A percentile compares a stretch with the other conserved stretches of the same genome.
Evolutionary conservation across 2,797 vertebrate species (phyloP).

Genomic region (Brachyalestes nurse): DNA sequence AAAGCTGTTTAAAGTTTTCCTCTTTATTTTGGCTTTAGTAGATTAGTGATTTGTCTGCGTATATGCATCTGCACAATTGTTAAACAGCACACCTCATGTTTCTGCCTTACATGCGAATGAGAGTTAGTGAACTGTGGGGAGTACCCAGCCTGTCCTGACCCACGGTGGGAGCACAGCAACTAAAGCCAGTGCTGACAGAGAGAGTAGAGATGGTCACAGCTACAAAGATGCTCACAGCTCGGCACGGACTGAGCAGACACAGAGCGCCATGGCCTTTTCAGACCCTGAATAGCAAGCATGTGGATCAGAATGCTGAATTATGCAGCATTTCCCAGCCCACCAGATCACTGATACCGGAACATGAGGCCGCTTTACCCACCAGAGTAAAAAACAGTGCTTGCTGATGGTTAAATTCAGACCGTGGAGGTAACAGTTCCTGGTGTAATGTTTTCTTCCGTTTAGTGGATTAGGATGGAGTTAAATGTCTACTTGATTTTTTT

Average conservation of each 20-base stretch:
- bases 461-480: background rate
- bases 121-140: constrained; percentile 19
- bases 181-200: constrained; percentile 18
- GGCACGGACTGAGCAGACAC: constrained; percentile 3
- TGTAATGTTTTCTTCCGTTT: background rate
- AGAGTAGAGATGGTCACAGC: constrained; percentile 25
- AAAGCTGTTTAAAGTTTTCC: background rate
- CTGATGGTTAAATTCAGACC: background rate
- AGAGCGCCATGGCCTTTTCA: constrained; percentile 45
- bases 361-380: background rate
- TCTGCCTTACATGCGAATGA: constrained; percentile 45
- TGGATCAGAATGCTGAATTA: constrained; percentile 51
- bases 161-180: constrained; percentile 14
- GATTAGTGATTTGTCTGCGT: constrained; percentile 18
- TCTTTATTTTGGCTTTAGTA: background rate
- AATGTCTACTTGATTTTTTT: background rate
- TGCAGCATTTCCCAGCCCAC: constrained; percentile 51
- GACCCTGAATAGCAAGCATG: constrained; percentile 38
- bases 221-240: constrained; percentile 31
- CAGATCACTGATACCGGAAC: constrained; percentile 28
- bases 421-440: background rate
- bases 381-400: constrained; percentile 21
- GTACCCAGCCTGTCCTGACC: background rate
- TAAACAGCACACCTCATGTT: background rate
- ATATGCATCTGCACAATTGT: constrained; percentile 35